Evolutionary conservation across 2,113 vertebrate species (phyloP), one percentile per base, ranked within the genome.

Genomic region (Hylia prasina): DNA sequence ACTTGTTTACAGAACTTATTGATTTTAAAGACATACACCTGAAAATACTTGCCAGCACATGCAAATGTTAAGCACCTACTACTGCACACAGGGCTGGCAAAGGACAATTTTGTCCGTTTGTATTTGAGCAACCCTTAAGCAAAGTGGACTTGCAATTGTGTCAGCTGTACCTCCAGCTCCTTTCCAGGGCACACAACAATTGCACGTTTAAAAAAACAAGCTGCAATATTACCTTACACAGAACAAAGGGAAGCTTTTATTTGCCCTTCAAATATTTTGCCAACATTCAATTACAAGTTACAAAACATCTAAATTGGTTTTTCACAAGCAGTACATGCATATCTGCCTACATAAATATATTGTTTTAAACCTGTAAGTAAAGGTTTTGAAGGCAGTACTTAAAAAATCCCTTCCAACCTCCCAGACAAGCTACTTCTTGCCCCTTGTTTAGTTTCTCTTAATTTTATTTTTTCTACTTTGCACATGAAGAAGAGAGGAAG

Each of bases 221-320:
- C 35, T 54, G 22, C 0, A 0, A 65, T 33, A 66, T 6, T 92
- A 50, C 8, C 72, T 75, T 70, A 75, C 22, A 18, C 0, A 2
- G 37, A 68, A 47, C 66, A 81, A 96, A 89, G 27, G 11, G n/a
- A 25, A 89, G n/a, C 13, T 73, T 83, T 88, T 54, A 65, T 70
- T 68, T 71, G 44, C 44, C 69, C 22, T 64, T 63, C 33, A 79
- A 83, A 51, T 63, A 75, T 56, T 87, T 86, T 42, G 19, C 48
- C 87, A 71, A 58, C 40, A 21, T 39, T 73, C 24, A 44, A 39
- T 70, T 75, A 37, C 44, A 82, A 73, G 51, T 64, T 58, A 69
- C 18, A 63, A 81, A 90, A 86, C 58, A 88, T 4, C 45, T 70
- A 21, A 70, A 78, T 3, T 60, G 8, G 5, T 89, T 94, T 92